Evolutionary conservation across 2,797 vertebrate species (phyloP).

Genomic region (Eulemur coronatus): DNA sequence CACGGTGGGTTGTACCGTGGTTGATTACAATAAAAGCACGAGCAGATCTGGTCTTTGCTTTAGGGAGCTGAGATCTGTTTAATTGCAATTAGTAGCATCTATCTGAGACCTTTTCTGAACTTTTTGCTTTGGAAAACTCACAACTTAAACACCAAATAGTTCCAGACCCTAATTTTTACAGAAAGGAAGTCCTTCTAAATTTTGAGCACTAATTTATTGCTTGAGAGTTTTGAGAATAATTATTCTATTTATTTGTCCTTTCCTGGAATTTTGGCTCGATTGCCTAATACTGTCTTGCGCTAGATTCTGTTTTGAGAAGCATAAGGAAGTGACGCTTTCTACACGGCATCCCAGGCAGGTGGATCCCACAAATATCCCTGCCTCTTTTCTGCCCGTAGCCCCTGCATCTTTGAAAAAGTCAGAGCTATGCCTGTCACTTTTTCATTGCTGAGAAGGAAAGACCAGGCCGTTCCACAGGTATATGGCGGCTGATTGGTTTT

Average conservation of each 20-base stretch:
- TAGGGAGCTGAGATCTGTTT: background rate
- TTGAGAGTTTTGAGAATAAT: conserved; percentile 19
- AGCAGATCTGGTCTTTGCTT: background rate
- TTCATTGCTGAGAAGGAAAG: conserved; percentile 3
- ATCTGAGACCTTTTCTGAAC: background rate
- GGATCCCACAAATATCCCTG: conserved; percentile 41
- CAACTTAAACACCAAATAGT: background rate
- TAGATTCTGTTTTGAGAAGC: conserved; percentile 54
- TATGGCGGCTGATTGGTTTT: background rate
- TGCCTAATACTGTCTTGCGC: conserved; percentile 47
- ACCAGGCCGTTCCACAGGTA: background rate
- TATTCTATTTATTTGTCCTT: conserved; percentile 22
- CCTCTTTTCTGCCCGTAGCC: background rate
- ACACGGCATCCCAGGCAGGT: background rate
- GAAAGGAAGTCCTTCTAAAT: background rate
- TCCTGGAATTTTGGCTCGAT: conserved; percentile 42
- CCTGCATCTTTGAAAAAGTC: background rate
- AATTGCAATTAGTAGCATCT: background rate
- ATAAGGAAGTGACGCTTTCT: background rate
- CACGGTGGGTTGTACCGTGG: background rate
- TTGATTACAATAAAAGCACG: background rate
- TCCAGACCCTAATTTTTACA: background rate
- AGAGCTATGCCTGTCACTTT: background rate
- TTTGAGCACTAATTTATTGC: background rate
- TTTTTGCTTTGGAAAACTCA: background rate